phyloP scores from a whole-genome alignment of 2,797 vertebrate species.

The Triplophysa yarkandensis region DNA sequence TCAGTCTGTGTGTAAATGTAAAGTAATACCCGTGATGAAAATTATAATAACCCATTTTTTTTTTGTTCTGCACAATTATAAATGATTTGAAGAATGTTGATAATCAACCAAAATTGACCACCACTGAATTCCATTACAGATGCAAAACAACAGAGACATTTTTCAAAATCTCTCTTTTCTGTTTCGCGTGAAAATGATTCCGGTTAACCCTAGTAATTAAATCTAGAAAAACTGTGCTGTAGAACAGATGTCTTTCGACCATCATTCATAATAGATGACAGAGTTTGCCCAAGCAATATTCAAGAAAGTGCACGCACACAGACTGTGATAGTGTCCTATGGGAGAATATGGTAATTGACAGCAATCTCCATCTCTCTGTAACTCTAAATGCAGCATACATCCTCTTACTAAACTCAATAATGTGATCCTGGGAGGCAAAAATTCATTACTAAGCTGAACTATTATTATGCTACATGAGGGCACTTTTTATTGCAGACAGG shows the following conservation, averaged over 20 bases:
- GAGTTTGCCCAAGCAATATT: neutral
- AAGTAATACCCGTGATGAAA: too few relatives aligned
- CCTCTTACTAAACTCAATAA: constrained; percentile 25
- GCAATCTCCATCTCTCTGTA: constrained; percentile 24
- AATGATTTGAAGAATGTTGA: too few relatives aligned
- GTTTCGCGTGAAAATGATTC: too few relatives aligned
- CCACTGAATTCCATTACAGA: too few relatives aligned
- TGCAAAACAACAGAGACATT: too few relatives aligned
- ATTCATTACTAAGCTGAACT: constrained; percentile 34
- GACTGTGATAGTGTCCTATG: constrained; percentile 4
- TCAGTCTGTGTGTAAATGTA: neutral
- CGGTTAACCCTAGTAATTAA: too few relatives aligned
- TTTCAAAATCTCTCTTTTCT: too few relatives aligned
- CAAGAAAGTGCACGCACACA: neutral
- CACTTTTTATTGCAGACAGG: constrained; percentile 38
- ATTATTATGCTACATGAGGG: constrained; percentile 28
- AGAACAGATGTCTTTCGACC: neutral
- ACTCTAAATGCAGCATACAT: constrained; percentile 15
- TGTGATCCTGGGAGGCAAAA: constrained; percentile 26
- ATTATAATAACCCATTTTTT: too few relatives aligned
- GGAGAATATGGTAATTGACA: constrained; percentile 26
- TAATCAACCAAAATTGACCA: too few relatives aligned
- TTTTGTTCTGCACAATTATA: too few relatives aligned
- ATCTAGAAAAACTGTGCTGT: neutral
- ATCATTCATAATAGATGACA: constrained; percentile 23